Conservation (phyloP, 2,888 invertebrate genomes). For the Brenthis daphne region DNA sequence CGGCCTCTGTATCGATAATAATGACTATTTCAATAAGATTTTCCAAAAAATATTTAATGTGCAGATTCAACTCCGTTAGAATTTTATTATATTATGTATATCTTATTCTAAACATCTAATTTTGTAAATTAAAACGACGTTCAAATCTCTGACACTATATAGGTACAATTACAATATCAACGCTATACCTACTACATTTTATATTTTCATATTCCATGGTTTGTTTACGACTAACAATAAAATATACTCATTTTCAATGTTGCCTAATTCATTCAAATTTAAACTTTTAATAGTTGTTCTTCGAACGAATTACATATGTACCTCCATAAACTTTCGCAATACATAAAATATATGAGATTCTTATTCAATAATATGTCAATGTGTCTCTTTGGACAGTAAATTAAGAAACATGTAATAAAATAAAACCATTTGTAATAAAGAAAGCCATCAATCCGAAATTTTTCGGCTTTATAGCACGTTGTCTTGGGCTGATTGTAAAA, state of each 20-base stretch:
- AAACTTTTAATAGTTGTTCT: conserved; percentile 9
- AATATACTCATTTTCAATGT: background rate
- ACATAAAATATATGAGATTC: conserved; percentile 42
- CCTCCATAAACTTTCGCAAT: conserved; percentile 39
- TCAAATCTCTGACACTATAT: no score
- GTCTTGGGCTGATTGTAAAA: conserved; percentile 51
- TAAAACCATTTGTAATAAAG: conserved; percentile 60
- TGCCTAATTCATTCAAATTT: conserved; percentile 15
- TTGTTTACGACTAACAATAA: conserved; percentile 4
- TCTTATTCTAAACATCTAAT: no score
- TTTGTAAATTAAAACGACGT: no score
- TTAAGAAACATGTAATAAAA: conserved; percentile 58
- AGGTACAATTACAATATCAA: no score
- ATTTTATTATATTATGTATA: no score
- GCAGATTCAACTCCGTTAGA: no score
- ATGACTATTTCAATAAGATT: no score
- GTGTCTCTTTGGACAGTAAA: conserved; percentile 51
- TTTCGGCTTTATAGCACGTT: conserved; percentile 58
- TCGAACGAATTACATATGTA: conserved; percentile 25
- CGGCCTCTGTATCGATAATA: no score
- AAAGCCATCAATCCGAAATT: conserved; percentile 65
- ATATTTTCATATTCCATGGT: no score
- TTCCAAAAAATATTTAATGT: no score
- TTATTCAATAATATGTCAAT: conserved; percentile 48
- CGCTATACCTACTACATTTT: no score